phyloP scores from a whole-genome alignment of 2,888 invertebrate genomes.

The Microplitis deprimator region DNA sequence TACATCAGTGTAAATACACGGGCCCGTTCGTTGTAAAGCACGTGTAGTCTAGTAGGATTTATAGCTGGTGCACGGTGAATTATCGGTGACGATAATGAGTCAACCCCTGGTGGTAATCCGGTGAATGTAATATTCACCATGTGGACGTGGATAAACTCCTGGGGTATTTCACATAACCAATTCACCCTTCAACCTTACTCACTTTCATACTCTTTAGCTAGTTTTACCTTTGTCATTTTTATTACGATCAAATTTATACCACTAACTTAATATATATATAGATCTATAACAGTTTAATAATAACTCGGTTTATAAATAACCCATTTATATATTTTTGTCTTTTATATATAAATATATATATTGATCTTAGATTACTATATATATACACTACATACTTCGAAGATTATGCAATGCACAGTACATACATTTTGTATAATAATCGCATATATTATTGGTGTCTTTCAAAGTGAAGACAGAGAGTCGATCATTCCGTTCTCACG shows the following conservation, averaged over 20 bases:
- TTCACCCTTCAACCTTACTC: conserved; percentile 12
- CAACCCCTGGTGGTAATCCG: conserved; percentile 51
- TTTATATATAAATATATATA: not conserved
- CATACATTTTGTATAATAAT: not conserved
- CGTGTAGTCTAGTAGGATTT: conserved; percentile 48
- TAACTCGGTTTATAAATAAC: not conserved
- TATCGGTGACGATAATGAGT: conserved; percentile 52
- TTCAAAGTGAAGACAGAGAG: conserved; percentile 4
- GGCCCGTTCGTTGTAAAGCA: conserved; percentile 29
- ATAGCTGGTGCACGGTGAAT: conserved; percentile 50
- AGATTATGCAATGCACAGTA: not conserved
- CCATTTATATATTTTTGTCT: too few relatives aligned
- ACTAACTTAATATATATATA: not conserved
- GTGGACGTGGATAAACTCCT: conserved; percentile 14
- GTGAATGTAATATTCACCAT: conserved; percentile 50
- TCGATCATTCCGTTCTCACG: conserved; percentile 12
- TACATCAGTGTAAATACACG: conserved; percentile 43
- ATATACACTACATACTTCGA: not conserved
- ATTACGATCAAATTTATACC: not conserved
- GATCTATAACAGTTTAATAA: not conserved
- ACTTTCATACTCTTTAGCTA: conserved; percentile 8
- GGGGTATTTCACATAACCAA: conserved; percentile 13
- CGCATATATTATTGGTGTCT: not conserved
- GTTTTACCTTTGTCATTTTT: conserved; percentile 7
- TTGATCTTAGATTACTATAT: not conserved